phyloP scores from a whole-genome alignment of 2,888 invertebrate species.

The Lypha dubia region DNA sequence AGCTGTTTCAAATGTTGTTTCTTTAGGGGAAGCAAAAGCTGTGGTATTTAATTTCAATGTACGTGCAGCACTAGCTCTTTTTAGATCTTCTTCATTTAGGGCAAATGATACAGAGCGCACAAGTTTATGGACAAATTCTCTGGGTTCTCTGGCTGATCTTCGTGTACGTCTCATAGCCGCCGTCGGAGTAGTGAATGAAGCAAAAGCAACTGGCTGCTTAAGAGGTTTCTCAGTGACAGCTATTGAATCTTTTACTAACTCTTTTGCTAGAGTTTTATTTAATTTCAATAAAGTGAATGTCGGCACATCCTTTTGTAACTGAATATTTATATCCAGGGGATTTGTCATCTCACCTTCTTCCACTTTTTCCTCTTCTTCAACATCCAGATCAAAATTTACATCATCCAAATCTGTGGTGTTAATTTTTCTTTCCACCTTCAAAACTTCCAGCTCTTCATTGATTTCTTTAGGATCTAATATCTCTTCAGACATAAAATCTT shows the following conservation, averaged over 20 bases:
- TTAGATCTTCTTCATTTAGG: conserved; percentile 75
- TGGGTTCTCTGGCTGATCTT: conserved; percentile 73
- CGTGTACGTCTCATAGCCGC: conserved; percentile 50
- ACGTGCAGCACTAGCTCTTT: conserved; percentile 74
- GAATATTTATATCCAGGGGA: conserved; percentile 60
- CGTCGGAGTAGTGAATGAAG: not conserved
- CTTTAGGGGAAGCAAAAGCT: conserved; percentile 76
- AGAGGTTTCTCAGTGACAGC: not conserved
- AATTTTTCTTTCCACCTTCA: conserved; percentile 68
- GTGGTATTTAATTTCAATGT: conserved; percentile 80
- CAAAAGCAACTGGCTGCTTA: not conserved
- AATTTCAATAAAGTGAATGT: conserved; percentile 52
- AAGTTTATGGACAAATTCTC: conserved; percentile 80
- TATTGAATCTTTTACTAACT: not conserved
- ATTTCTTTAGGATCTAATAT: conserved; percentile 79
- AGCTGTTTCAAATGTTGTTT: conserved; percentile 29
- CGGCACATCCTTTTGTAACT: conserved; percentile 64
- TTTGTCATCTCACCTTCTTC: conserved; percentile 14
- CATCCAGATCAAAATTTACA: not conserved
- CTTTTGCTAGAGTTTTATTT: conserved; percentile 5
- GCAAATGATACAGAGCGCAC: conserved; percentile 78
- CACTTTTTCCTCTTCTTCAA: conserved; percentile 10
- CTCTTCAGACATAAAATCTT: conserved; percentile 79
- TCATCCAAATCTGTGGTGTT: not conserved
- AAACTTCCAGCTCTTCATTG: conserved; percentile 77